phyloP scores from a whole-genome alignment of 2,888 invertebrate species.

The Plagiodera versicolora region DNA sequence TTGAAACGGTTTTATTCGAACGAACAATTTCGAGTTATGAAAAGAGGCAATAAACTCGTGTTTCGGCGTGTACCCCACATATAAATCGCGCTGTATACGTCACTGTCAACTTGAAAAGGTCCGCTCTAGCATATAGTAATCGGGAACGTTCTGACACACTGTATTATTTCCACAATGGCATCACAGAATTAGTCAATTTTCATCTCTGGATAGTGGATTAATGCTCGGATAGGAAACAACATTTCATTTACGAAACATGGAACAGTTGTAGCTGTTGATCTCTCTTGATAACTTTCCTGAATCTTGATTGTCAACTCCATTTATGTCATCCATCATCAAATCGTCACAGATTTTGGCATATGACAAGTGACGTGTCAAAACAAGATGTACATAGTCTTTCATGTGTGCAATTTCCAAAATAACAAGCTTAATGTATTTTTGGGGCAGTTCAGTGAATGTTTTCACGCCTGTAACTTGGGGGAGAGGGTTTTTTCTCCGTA shows the following conservation, averaged over 20 bases:
- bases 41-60: constrained; percentile 22
- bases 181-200: constrained; percentile 16
- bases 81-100: constrained; percentile 10
- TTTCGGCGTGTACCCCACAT: constrained; percentile 11
- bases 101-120: constrained; percentile 20
- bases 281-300: too few relatives aligned
- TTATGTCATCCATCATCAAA: too few relatives aligned
- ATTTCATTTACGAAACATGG: background rate
- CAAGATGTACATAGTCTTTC: too few relatives aligned
- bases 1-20: constrained; percentile 9
- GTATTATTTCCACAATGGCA: constrained; percentile 21
- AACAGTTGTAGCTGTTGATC: background rate
- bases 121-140: constrained; percentile 20
- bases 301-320: too few relatives aligned
- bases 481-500: too few relatives aligned
- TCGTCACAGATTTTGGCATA: too few relatives aligned
- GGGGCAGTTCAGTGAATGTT: too few relatives aligned
- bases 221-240: background rate
- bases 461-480: too few relatives aligned
- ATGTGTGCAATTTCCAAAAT: too few relatives aligned
- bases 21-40: constrained; percentile 16
- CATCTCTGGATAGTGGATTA: background rate
- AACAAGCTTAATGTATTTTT: too few relatives aligned
- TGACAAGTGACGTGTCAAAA: too few relatives aligned
- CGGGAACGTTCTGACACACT: constrained; percentile 22